Conservation (phyloP, 2,888 invertebrate species). For the Antitype chi region DNA sequence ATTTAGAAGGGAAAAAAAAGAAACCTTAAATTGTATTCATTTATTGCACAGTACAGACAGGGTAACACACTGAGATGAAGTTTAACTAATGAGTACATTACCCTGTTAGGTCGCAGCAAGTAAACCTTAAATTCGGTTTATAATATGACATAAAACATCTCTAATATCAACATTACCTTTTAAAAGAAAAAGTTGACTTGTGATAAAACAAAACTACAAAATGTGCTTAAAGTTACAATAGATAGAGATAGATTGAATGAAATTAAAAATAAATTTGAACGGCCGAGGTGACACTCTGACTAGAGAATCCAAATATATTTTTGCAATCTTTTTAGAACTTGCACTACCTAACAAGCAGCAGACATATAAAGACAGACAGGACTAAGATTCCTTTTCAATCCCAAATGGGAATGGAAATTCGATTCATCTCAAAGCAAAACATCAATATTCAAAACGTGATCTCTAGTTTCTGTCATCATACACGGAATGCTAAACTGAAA, state of each 20-base stretch:
- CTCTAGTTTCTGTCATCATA: slow-evolving; percentile 41
- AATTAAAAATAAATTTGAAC: neutral
- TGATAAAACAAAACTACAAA: neutral
- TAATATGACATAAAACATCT: too few species aligned
- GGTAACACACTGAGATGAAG: too few species aligned
- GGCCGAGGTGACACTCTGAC: neutral
- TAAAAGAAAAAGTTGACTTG: neutral
- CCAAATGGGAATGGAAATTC: slow-evolving; percentile 27
- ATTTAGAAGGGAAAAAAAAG: too few species aligned
- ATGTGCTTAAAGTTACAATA: neutral
- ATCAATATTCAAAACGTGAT: slow-evolving; percentile 52
- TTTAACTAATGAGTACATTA: too few species aligned
- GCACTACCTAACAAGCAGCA: neutral
- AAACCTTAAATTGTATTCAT: too few species aligned
- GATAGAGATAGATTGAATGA: neutral
- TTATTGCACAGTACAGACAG: too few species aligned
- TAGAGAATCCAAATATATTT: neutral
- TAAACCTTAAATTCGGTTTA: too few species aligned
- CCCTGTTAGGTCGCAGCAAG: too few species aligned
- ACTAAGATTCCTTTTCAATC: slow-evolving; percentile 22
- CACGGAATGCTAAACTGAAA: slow-evolving; percentile 44
- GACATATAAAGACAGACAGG: neutral
- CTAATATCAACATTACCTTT: neutral
- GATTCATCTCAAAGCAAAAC: slow-evolving; percentile 38
- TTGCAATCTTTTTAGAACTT: neutral